Base-by-base conservation (phyloP, 2,888 invertebrate species). In the Horisme vitalbata region DNA sequence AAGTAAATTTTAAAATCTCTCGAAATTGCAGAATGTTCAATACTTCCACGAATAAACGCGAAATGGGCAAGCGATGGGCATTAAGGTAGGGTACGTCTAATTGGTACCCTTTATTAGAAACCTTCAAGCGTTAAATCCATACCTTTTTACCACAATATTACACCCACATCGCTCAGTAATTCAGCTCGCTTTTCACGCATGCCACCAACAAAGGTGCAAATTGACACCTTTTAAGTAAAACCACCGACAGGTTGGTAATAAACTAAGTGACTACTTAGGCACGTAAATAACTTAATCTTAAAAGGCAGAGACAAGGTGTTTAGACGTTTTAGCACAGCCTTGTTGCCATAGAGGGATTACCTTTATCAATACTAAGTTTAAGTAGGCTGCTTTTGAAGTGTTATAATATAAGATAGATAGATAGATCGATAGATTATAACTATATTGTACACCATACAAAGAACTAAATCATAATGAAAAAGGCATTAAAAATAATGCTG, bases 251-350 rank as follows among this genome's bases (percentile, higher is more conserved):
- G 36, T 44, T 35, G 34, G 32, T 46, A 39, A 44, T 53, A 53
- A 52, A 48, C 53, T 37, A 51, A 52, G 45, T 26, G 20, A 32
- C 39, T 45, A 44, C 52, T 44, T 47, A 43, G 18, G 43, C 43
- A 45, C 50, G 43, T 54, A 52, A 57, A 54, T 54, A 48, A 51
- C 57, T 52, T 52, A 53, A 55, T 55, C 52, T 36, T 39, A 43
- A 46, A 58, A 53, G 55, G 55, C 38, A 38, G 35, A 45, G 10
- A 41, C 47, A 28, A 37, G 23, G 24, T 48, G 45, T 43, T 48
- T 32, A 33, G 26, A 39, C 32, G 41, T 50, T 44, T 51, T 50
- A 54, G 45, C 54, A 41, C 34, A 28, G 13, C 47, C 43, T 36
- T 43, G 34, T 33, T 51, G 9, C 15, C n/a, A 33, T 33, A 32